Conservation (phyloP, 2,797 vertebrate species). For the Falco naumanni region DNA sequence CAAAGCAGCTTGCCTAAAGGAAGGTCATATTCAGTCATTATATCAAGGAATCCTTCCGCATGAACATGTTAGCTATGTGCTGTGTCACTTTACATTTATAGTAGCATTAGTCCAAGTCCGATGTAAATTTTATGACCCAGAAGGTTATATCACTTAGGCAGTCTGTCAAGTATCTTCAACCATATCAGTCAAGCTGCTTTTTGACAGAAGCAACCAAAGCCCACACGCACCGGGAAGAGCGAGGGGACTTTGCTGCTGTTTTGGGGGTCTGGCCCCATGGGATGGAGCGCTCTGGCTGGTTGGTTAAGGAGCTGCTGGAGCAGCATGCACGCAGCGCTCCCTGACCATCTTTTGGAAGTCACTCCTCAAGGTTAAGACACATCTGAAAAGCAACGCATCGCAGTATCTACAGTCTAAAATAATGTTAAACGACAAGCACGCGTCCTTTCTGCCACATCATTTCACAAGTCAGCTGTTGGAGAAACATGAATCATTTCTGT, state of each 20-base stretch:
- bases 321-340: accelerated
- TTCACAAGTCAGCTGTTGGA: neutral
- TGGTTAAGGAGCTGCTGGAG: neutral
- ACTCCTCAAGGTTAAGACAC: neutral
- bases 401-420: neutral
- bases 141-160: slow-evolving; percentile 30
- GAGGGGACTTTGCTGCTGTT: neutral
- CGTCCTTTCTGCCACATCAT: neutral
- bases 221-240: neutral
- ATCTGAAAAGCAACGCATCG: neutral
- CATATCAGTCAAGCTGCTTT: slow-evolving; percentile 5
- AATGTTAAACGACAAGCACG: neutral
- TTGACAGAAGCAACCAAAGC: neutral
- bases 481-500: neutral
- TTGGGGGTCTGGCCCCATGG: neutral
- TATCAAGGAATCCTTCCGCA: neutral
- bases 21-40: slow-evolving; percentile 32
- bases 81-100: slow-evolving; percentile 21
- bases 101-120: neutral
- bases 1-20: slow-evolving; percentile 39
- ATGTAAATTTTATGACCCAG: slow-evolving; percentile 40
- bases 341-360: neutral
- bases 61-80: neutral
- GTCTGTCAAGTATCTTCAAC: slow-evolving; percentile 14
- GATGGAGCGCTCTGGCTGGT: neutral